A percentile compares a stretch with the other conserved stretches of the same genome.
Conservation (phyloP, 2,113 vertebrate genomes). For the Sylvia atricapilla region DNA sequence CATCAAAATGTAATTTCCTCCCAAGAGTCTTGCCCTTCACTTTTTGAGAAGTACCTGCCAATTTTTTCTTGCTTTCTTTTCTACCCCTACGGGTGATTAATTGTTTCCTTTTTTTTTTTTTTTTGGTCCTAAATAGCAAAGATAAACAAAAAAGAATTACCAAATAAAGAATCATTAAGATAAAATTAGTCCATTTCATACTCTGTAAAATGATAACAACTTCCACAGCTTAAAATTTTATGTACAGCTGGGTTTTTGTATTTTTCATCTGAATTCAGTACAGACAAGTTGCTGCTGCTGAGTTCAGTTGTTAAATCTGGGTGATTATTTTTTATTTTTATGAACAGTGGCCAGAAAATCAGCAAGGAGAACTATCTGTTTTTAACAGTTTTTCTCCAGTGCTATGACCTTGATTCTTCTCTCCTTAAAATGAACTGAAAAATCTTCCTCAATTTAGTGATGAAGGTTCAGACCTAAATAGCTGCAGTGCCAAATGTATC, state of each 20-base stretch:
- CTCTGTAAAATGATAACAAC: background rate
- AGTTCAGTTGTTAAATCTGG: conserved; percentile 27
- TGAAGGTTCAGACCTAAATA: conserved; percentile 33
- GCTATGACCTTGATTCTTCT: conserved; percentile 38
- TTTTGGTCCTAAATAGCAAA: background rate
- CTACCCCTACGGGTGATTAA: background rate
- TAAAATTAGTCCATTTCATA: background rate
- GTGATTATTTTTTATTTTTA: conserved; percentile 42
- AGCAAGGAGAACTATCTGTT: background rate
- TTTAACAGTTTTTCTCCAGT: background rate
- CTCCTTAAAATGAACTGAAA: conserved; percentile 20
- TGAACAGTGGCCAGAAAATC: conserved; percentile 7
- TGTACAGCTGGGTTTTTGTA: background rate
- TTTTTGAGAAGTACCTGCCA: background rate
- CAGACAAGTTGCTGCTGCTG: background rate
- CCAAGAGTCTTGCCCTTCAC: background rate
- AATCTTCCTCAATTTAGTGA: conserved; percentile 36
- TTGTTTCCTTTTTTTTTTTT: background rate
- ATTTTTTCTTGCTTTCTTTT: background rate
- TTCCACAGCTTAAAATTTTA: background rate
- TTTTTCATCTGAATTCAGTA: background rate
- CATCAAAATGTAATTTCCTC: background rate
- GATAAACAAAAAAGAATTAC: background rate
- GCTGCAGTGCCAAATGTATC: conserved; percentile 33
- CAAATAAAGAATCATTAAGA: background rate